A percentile compares a stretch with the other conserved stretches of the same genome.
Conservation (phyloP, 2,888 invertebrate genomes). For the Polietes domitor region DNA sequence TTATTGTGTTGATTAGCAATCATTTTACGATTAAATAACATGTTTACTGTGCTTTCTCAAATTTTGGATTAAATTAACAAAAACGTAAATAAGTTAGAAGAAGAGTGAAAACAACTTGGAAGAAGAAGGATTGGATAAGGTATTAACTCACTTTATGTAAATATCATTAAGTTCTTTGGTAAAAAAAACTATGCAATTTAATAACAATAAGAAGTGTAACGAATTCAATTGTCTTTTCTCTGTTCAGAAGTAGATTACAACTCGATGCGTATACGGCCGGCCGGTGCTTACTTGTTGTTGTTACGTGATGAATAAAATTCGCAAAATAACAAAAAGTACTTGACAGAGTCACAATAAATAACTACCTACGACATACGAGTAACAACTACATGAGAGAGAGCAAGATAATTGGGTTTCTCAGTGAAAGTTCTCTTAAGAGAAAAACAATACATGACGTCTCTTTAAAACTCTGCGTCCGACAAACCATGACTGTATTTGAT, state of each 20-base stretch:
- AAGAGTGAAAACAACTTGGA: neutral
- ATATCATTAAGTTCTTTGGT: too few species aligned
- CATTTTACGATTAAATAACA: slow-evolving; percentile 5
- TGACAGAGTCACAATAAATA: too few species aligned
- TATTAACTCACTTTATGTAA: too few species aligned
- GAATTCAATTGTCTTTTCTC: neutral
- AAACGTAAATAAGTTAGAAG: neutral
- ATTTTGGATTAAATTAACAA: neutral
- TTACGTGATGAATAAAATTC: neutral
- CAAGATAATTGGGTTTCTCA: too few species aligned
- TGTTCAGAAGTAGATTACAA: neutral
- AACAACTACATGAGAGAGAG: too few species aligned
- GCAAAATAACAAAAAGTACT: too few species aligned
- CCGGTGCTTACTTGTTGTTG: neutral
- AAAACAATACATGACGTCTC: too few species aligned
- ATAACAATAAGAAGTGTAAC: neutral
- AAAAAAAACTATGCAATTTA: neutral
- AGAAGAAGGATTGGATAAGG: too few species aligned
- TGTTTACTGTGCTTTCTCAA: neutral
- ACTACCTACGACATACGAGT: too few species aligned
- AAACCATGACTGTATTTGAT: too few species aligned
- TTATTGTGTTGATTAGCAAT: neutral
- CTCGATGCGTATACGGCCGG: neutral
- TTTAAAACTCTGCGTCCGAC: too few species aligned
- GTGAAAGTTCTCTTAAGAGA: too few species aligned